Percentiles rank a stretch among this genome's conserved stretches.
These are phyloP conservation scores for Zaprionus obscuricornis DNA, from an alignment of 2,888 invertebrate genomes.

Conservation along the genomic window DNA sequence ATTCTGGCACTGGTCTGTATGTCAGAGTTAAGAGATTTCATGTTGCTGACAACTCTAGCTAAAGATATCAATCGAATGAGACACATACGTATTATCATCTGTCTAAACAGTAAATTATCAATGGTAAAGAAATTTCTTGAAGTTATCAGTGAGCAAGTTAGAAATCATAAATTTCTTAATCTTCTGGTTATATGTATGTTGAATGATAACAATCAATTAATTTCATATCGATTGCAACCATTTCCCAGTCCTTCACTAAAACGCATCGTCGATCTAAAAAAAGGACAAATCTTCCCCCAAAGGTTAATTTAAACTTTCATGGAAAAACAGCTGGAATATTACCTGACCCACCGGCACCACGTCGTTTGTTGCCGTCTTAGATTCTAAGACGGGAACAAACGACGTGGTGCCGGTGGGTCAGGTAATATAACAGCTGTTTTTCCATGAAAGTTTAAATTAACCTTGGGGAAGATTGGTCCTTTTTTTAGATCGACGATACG, in stretches of 20 bases:
- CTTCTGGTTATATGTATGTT: slow-evolving; percentile 19
- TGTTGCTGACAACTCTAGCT: slow-evolving; percentile 18
- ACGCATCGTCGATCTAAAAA: neutral
- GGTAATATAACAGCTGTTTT: slow-evolving; percentile 11
- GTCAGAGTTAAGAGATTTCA: neutral
- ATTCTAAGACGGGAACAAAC: neutral
- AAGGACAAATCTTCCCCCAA: neutral
- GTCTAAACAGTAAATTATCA: neutral
- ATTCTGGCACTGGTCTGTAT: slow-evolving; percentile 29
- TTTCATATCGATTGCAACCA: slow-evolving; percentile 1
- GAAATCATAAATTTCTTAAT: neutral
- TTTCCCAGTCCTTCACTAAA: slow-evolving; percentile 22
- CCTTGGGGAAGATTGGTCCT: neutral
- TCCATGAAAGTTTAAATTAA: neutral
- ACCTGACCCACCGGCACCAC: neutral
- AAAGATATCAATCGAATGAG: slow-evolving; percentile 14
- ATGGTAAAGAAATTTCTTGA: accelerated
- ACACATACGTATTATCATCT: slow-evolving; percentile 17
- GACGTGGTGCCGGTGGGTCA: slow-evolving; percentile 3
- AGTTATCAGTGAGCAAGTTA: neutral
- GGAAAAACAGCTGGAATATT: neutral
- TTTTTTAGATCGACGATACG: neutral
- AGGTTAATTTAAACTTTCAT: neutral
- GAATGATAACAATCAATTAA: neutral
- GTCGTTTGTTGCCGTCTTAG: neutral